Conservation (phyloP, 23 tunicate genomes). For the Aplidium turbinatum region DNA sequence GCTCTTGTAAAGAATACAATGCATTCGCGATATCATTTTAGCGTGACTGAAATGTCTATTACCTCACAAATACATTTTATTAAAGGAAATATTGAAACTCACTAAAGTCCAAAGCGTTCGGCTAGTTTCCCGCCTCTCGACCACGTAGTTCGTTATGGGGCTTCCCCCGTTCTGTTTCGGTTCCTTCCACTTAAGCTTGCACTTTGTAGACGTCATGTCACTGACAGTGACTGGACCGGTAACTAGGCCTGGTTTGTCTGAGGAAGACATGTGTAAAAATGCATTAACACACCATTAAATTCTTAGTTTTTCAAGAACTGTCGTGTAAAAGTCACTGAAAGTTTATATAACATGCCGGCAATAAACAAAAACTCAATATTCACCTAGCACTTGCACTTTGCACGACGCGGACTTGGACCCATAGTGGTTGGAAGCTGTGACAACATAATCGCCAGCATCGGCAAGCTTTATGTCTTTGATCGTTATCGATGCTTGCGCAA, state of each 20-base stretch:
- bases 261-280: background rate
- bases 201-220: constrained; percentile 66
- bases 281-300: too few relatives aligned
- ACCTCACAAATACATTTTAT: too few relatives aligned
- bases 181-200: constrained; percentile 66
- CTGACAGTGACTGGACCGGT: constrained; percentile 65
- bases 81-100: too few relatives aligned
- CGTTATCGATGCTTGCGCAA: constrained; percentile 55
- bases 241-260: constrained; percentile 90
- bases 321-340: too few relatives aligned
- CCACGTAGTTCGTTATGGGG: constrained; percentile 74
- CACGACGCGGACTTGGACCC: constrained; percentile 74
- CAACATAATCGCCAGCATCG: constrained; percentile 64
- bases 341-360: too few relatives aligned
- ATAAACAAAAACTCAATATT: constrained; percentile 26
- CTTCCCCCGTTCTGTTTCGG: constrained; percentile 88
- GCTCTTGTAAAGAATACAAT: background rate
- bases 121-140: constrained; percentile 93
- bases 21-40: background rate
- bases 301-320: background rate
- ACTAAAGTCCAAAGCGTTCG: constrained; percentile 87
- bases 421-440: constrained; percentile 80
- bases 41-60: too few relatives aligned
- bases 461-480: constrained; percentile 36
- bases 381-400: constrained; percentile 80